Percentiles rank a stretch among this genome's conserved stretches.
Evolutionary conservation across 2,888 invertebrate species (phyloP).

Genomic region (Polymixis lichenea): DNA sequence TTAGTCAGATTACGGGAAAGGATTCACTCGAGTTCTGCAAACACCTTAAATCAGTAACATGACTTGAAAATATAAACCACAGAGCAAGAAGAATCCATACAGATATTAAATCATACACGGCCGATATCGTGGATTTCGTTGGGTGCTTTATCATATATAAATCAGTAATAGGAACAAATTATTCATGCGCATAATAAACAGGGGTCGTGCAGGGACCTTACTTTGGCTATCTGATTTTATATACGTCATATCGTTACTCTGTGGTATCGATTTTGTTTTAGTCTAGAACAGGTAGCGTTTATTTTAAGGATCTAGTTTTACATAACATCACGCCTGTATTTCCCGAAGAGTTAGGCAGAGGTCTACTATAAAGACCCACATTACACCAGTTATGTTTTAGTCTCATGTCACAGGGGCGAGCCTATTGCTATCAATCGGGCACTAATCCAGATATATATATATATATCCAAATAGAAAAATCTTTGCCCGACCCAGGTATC

Average conservation of each 20-base stretch:
- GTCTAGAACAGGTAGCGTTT: slow-evolving; percentile 16
- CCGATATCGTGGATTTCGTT: slow-evolving; percentile 81
- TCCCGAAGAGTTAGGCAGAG: not conserved
- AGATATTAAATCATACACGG: slow-evolving; percentile 75
- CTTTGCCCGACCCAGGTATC: too few relatives aligned
- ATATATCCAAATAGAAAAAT: too few relatives aligned
- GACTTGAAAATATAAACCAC: slow-evolving; percentile 25
- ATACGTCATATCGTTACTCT: slow-evolving; percentile 70
- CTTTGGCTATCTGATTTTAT: slow-evolving; percentile 79
- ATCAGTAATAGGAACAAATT: slow-evolving; percentile 88
- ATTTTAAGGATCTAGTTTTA: slow-evolving; percentile 9
- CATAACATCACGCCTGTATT: not conserved
- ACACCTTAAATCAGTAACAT: slow-evolving; percentile 31
- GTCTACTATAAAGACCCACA: not conserved
- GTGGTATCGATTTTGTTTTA: slow-evolving; percentile 53
- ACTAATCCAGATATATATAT: too few relatives aligned
- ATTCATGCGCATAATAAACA: slow-evolving; percentile 90
- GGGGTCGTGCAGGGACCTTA: slow-evolving; percentile 84
- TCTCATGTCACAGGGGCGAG: not conserved
- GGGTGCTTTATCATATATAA: slow-evolving; percentile 86
- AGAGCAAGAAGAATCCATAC: slow-evolving; percentile 49
- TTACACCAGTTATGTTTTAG: not conserved
- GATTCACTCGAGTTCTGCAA: not conserved
- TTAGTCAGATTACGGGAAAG: too few relatives aligned
- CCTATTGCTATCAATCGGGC: not conserved